A percentile compares a stretch with the other conserved stretches of the same genome.
These are phyloP conservation scores for Nannoperca australis DNA, from an alignment of 2,797 vertebrate species.

Conservation along the genomic window DNA sequence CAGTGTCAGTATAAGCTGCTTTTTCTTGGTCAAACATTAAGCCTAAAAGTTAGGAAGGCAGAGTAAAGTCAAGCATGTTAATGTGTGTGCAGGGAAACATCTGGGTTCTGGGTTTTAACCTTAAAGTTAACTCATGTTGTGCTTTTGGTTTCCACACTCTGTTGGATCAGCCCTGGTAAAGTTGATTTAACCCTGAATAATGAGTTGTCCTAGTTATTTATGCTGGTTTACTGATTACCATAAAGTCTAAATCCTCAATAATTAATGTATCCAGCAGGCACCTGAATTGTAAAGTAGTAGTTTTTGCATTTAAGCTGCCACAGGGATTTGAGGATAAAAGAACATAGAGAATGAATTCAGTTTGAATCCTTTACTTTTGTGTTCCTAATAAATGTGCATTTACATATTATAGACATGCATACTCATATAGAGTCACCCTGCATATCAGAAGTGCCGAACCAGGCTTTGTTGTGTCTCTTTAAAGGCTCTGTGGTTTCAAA, in stretches of 20 bases:
- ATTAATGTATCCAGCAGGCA: conserved; percentile 19
- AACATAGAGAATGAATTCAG: conserved; percentile 6
- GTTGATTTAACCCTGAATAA: conserved; percentile 2
- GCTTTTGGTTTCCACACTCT: not conserved
- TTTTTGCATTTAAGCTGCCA: conserved; percentile 23
- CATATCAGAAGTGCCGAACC: conserved; percentile 40
- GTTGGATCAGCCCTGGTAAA: conserved; percentile 11
- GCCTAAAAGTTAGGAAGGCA: conserved; percentile 2
- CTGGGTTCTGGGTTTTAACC: conserved; percentile 2
- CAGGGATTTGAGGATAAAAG: conserved; percentile 8
- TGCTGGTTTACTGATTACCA: not conserved
- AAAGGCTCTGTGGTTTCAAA: conserved; percentile 19
- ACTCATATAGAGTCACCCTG: conserved; percentile 21
- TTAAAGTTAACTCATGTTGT: conserved; percentile 4
- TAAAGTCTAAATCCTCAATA: conserved; percentile 16
- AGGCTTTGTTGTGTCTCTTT: conserved; percentile 28
- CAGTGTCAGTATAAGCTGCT: conserved; percentile 41
- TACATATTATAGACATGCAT: not conserved
- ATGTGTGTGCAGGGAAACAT: conserved; percentile 10
- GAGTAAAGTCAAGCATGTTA: not conserved
- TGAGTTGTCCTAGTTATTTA: not conserved
- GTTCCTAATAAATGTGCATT: not conserved
- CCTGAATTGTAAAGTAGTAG: conserved; percentile 24
- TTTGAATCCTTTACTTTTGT: conserved; percentile 5
- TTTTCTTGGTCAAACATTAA: conserved; percentile 8